Base-by-base conservation (phyloP, 2,888 invertebrate species). In the Dicranocentrus wangi region DNA sequence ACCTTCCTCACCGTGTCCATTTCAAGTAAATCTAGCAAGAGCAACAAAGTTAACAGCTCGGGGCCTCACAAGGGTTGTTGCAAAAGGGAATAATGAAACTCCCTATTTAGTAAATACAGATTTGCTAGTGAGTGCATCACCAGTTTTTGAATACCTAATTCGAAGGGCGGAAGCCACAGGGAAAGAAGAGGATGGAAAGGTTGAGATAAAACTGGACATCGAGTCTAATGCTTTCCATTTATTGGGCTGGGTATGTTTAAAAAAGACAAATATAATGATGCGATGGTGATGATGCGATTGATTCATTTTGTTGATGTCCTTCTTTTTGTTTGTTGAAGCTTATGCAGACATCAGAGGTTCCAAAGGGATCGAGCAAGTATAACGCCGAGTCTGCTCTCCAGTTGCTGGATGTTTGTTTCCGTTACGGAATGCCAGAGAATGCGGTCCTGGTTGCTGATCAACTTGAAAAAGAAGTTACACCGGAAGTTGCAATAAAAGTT, bases 81-180 rank as follows among this genome's bases (percentile, higher is more conserved):
- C 42, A 15, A 23, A 3, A 19, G 28, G 28, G 2, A 42, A n/a
- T n/a, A n/a, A n/a, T n/a, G n/a, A 39, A n/a, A 17, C 10, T 15
- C 21, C 42, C 10, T 42, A 42, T 32, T 15, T 13, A 3, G 25
- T 78, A 5, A 63, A 78, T 15, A 53, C 21, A n/a, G 55, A 63
- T 13, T 5, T 78, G 5, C 69, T 78, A 25, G n/a, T 55, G 15
- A 10, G 58, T 47, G 53, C 71, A 7, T 78, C 78, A 0, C 53
- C 53, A 43, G n/a, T 1, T 70, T 78, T 39, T 28, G 51, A 53
- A 27, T n/a, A 8, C n/a, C 10, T 27, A 13, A 60, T 43, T 23
- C 5, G 15, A 10, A 2, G 55, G 2, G 32, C 39, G 1, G n/a
- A n/a, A n/a, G n/a, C n/a, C n/a, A n/a, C n/a, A n/a, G 15, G 8